These are phyloP conservation scores for Myrmecobius fasciatus DNA, from an alignment of 2,113 vertebrate species.

Conservation along the genomic window DNA sequence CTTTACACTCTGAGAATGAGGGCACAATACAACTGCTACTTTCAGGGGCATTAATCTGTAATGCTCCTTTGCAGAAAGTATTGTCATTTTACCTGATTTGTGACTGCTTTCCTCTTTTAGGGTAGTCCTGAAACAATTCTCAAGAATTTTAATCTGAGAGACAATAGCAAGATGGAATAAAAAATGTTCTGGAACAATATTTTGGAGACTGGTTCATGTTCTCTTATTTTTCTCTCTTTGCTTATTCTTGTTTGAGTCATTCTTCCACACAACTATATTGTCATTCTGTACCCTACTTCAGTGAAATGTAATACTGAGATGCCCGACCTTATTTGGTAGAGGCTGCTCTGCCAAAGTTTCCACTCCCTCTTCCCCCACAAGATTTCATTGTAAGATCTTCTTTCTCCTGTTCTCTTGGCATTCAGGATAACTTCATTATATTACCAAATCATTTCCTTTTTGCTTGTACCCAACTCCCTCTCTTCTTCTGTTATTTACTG, in stretches of 20 bases:
- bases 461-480: not conserved
- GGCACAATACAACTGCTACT: not conserved
- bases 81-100: not conserved
- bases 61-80: not conserved
- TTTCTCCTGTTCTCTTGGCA: not conserved
- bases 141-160: not conserved
- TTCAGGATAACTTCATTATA: not conserved
- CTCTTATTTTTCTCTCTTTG: not conserved
- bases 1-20: not conserved
- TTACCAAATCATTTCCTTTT: not conserved
- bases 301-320: not conserved
- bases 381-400: not conserved
- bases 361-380: not conserved
- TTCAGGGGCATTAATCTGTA: not conserved
- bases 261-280: not conserved
- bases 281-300: not conserved
- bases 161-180: not conserved
- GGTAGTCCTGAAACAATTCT: not conserved
- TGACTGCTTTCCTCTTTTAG: not conserved
- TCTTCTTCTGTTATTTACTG: too few relatives aligned
- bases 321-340: not conserved
- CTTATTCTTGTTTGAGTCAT: not conserved
- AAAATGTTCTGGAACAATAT: not conserved
- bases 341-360: not conserved
- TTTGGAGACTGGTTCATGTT: not conserved